Conservation (phyloP, 2,797 vertebrate species). For the Liparis tanakae region DNA sequence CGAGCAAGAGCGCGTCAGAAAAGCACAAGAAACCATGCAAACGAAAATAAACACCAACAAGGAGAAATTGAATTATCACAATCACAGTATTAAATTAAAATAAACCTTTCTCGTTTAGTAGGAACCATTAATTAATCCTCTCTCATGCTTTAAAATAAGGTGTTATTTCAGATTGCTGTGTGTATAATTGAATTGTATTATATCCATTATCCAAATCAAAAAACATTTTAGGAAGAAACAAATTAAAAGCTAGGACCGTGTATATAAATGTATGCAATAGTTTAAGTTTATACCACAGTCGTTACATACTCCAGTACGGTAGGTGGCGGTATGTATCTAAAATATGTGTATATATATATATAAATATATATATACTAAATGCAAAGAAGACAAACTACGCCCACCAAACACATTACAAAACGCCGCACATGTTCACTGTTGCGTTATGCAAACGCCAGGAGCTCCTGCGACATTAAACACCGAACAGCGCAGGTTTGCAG, state of each 20-base stretch:
- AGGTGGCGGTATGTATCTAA: background rate
- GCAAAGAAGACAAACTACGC: conserved; percentile 42
- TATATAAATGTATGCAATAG: background rate
- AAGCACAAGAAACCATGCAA: background rate
- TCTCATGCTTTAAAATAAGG: background rate
- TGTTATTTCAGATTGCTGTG: background rate
- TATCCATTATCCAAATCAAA: background rate
- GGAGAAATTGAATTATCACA: background rate
- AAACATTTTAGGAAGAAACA: background rate
- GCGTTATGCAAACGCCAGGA: conserved; percentile 31
- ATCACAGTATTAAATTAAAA: too few species aligned
- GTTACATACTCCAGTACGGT: background rate
- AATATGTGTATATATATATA: too few species aligned
- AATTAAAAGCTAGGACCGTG: background rate
- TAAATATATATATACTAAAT: background rate
- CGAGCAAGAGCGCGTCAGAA: too few species aligned
- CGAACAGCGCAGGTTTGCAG: conserved; percentile 25
- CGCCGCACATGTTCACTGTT: conserved; percentile 4
- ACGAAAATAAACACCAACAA: conserved; percentile 20
- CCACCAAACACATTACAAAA: conserved; percentile 72
- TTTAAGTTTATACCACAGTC: background rate
- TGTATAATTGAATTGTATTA: background rate
- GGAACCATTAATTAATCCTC: too few species aligned
- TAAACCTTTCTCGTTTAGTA: too few species aligned
- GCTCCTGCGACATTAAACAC: background rate